Conservation (phyloP, 2,113 vertebrate genomes). For the Oncorhynchus clarkii region DNA sequence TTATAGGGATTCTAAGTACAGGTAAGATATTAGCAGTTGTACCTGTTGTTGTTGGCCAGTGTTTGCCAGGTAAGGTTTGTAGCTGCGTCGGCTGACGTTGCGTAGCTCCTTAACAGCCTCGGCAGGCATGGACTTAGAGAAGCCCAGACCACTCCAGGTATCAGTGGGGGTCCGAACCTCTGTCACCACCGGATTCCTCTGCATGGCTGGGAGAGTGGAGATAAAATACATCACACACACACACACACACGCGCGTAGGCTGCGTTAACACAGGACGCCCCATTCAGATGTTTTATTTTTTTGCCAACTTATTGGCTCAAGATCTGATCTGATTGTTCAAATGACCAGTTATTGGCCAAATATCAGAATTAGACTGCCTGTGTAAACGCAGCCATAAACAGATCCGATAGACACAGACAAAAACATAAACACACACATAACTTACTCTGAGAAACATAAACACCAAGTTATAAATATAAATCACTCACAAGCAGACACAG, state of each 20-base stretch:
- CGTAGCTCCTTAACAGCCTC: conserved; percentile 77
- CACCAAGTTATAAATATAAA: neutral
- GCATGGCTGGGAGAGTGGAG: conserved; percentile 68
- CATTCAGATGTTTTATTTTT: no score
- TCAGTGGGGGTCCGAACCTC: conserved; percentile 79
- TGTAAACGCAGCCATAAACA: no score
- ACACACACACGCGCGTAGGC: neutral
- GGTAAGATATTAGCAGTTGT: no score
- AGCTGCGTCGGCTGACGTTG: conserved; percentile 71
- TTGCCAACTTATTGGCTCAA: no score
- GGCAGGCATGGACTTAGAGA: conserved; percentile 81
- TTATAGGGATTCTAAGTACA: no score
- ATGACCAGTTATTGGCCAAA: no score
- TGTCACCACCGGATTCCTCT: conserved; percentile 76
- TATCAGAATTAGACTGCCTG: no score
- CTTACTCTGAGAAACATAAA: neutral
- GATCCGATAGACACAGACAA: no score
- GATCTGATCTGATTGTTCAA: no score
- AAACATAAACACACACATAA: no score
- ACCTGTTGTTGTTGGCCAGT: conserved; percentile 18
- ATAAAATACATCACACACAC: neutral
- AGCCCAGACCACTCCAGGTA: conserved; percentile 80
- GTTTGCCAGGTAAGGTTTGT: conserved; percentile 72
- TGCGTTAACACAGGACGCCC: no score
- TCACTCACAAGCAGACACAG: conserved; percentile 1